Evolutionary conservation across 2,113 vertebrate genomes (phyloP).

Genomic region (Ellobius talpinus): DNA sequence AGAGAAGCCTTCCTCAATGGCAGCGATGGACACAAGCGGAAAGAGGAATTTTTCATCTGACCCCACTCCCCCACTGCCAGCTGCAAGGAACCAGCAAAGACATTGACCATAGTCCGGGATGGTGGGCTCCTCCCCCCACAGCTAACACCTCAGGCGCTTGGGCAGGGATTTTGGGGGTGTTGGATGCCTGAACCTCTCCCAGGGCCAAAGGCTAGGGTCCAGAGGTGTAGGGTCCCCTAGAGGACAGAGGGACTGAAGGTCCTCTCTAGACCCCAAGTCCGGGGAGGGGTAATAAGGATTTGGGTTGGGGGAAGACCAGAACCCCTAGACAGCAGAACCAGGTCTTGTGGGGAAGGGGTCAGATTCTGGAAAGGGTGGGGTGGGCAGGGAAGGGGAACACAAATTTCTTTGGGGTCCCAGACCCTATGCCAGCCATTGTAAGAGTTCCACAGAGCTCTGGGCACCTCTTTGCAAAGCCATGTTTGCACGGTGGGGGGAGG

Average conservation of each 20-base stretch:
- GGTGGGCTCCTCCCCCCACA: constrained; percentile 74
- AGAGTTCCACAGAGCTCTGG: constrained; percentile 82
- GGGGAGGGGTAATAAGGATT: constrained; percentile 68
- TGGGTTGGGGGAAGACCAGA: constrained; percentile 68
- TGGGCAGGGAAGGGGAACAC: constrained; percentile 66
- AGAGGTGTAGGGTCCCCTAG: constrained; percentile 60
- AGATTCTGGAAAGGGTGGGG: constrained; percentile 78
- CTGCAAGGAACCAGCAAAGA: constrained; percentile 77
- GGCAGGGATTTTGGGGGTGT: constrained; percentile 77
- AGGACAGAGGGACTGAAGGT: constrained; percentile 58
- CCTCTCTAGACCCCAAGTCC: constrained; percentile 56
- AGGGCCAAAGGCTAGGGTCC: constrained; percentile 67
- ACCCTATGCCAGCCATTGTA: constrained; percentile 80
- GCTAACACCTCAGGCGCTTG: constrained; percentile 80
- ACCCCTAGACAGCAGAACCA: constrained; percentile 73
- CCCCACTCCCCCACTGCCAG: constrained; percentile 74
- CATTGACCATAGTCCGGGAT: constrained; percentile 78
- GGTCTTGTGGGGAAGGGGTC: constrained; percentile 74
- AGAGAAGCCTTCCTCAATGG: constrained; percentile 96
- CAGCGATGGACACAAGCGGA: constrained; percentile 94
- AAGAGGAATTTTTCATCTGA: constrained; percentile 98
- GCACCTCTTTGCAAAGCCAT: constrained; percentile 86
- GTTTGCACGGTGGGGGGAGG: constrained; percentile 81
- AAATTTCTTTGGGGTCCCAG: constrained; percentile 75
- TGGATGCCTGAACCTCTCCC: constrained; percentile 54